phyloP scores from a whole-genome alignment of 2,113 vertebrate genomes.

The Mormoops blainvillei region DNA sequence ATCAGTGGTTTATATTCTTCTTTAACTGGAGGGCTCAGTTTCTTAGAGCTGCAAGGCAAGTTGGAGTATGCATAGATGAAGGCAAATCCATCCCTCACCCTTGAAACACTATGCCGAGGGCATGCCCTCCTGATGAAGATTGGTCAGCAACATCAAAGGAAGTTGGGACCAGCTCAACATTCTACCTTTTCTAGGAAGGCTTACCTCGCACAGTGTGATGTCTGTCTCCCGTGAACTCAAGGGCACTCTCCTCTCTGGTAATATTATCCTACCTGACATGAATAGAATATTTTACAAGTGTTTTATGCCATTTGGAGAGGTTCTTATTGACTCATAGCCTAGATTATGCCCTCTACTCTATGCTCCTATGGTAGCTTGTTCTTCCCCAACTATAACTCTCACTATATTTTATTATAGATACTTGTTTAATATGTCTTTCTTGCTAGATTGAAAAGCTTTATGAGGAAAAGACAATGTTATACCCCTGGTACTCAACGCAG shows the following conservation, averaged over 20 bases:
- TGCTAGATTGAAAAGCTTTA: constrained; percentile 10
- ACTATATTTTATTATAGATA: neutral
- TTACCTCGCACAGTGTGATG: neutral
- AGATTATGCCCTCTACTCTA: neutral
- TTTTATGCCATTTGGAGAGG: neutral
- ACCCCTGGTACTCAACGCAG: neutral
- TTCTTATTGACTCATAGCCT: neutral
- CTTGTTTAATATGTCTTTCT: constrained; percentile 16
- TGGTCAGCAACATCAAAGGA: neutral
- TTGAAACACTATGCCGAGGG: neutral
- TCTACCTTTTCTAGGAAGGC: neutral
- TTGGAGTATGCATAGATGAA: neutral
- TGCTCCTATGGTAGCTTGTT: neutral
- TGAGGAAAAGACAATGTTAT: neutral
- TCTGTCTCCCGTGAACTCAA: neutral
- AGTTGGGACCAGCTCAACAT: neutral
- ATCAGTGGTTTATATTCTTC: neutral
- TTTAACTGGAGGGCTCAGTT: neutral
- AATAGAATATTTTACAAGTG: neutral
- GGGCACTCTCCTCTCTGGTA: neutral
- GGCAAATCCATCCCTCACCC: neutral
- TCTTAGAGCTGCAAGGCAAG: neutral
- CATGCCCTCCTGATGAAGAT: neutral
- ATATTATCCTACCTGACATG: neutral
- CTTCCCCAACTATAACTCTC: neutral